Conservation (phyloP, 2,888 invertebrate species). For the Hemaris fuciformis region DNA sequence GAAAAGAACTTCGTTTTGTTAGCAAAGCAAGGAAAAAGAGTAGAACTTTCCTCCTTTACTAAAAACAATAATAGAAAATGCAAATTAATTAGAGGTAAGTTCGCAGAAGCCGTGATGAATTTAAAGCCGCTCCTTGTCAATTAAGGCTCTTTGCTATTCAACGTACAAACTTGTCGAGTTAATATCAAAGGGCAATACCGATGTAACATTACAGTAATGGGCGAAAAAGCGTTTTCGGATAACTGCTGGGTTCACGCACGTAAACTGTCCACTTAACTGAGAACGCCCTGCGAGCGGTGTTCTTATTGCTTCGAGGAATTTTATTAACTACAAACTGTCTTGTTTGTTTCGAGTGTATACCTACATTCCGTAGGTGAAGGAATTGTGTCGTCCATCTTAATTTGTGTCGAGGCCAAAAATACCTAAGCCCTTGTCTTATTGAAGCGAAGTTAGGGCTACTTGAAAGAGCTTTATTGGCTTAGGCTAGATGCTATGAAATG, state of each 20-base stretch:
- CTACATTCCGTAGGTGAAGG: neutral
- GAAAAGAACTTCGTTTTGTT: neutral
- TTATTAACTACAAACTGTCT: constrained; percentile 35
- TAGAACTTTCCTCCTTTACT: neutral
- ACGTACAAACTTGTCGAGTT: neutral
- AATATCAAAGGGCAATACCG: neutral
- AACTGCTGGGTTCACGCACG: constrained; percentile 27
- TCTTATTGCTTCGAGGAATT: constrained; percentile 37
- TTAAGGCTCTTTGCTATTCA: neutral
- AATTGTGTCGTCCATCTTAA: constrained; percentile 1
- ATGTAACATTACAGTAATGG: constrained; percentile 22
- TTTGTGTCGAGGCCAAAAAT: neutral
- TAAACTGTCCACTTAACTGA: constrained; percentile 40
- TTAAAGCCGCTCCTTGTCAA: neutral
- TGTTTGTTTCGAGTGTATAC: constrained; percentile 11
- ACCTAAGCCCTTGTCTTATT: neutral
- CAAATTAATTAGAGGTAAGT: neutral
- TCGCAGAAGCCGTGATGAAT: neutral
- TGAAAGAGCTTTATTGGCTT: neutral
- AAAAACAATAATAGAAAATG: neutral
- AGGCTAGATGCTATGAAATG: neutral
- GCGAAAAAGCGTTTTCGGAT: constrained; percentile 43
- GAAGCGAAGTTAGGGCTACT: neutral
- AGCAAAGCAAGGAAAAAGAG: neutral
- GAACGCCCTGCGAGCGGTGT: constrained; percentile 30